Evolutionary conservation across 2,888 invertebrate species (phyloP), one percentile per base, ranked within the genome.

Genomic region (Chymomyza caudatula): DNA sequence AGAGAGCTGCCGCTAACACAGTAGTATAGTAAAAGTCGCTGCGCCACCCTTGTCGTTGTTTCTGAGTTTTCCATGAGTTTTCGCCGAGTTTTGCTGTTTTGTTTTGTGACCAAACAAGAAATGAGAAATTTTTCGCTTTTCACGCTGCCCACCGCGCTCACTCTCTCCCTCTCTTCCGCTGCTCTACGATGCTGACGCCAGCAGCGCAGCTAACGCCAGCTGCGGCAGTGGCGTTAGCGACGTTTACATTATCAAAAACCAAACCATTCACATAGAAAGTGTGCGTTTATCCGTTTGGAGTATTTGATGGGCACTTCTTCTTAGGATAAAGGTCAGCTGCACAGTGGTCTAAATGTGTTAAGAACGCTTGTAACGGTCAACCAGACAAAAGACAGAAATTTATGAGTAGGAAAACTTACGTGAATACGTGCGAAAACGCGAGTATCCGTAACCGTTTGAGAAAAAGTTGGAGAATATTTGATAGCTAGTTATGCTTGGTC

Each of bases 181-280:
- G 29, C 29, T 4, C 29, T 11, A 11, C 29, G 29, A 37, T 37
- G 29, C 29, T 37, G 29, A 37, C 29, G 29, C 29, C 11, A 11
- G 29, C 29, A 37, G 29, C n/a, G n/a, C n/a, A n/a, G n/a, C n/a
- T n/a, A n/a, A n/a, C n/a, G n/a, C n/a, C n/a, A n/a, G n/a, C n/a
- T n/a, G n/a, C n/a, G n/a, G n/a, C n/a, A n/a, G 49, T 56, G 29
- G 4, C 5, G 20, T 23, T 15, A 29, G 53, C 3, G 56, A 37
- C 63, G 58, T 37, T 17, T 37, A 63, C 25, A 59, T n/a, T 13
- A 19, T 52, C 23, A 43, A 43, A 55, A 57, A 54, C 47, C 59
- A 70, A 81, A 54, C 74, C 74, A 73, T 73, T 78, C 77, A 81
- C 56, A 78, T 78, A 81, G 82, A 78, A 78, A 78, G 81, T 78